These are phyloP conservation scores for Lapara coniferarum DNA, from an alignment of 2,888 invertebrate genomes.

Conservation along the genomic window DNA sequence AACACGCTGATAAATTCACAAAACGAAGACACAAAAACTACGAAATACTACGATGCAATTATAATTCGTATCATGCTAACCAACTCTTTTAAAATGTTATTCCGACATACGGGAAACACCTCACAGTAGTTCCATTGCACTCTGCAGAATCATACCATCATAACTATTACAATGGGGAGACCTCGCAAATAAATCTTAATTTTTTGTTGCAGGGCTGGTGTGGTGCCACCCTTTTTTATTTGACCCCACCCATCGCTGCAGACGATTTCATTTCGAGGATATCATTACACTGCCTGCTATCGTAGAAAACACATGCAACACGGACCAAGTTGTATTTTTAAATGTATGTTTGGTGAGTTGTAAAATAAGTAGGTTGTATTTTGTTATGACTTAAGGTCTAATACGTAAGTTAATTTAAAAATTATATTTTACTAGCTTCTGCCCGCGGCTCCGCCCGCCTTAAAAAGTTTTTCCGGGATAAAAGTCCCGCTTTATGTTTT, in stretches of 20 bases:
- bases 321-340: neutral
- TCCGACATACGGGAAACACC: conserved; percentile 27
- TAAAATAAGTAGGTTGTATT: neutral
- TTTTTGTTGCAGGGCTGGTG: conserved; percentile 69
- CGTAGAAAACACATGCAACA: neutral
- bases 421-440: too few species aligned
- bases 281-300: conserved; percentile 4
- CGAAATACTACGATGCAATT: neutral
- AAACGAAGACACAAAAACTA: neutral
- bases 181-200: conserved; percentile 74
- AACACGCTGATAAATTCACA: neutral
- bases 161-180: conserved; percentile 60
- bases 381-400: neutral
- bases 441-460: too few species aligned
- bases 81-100: neutral
- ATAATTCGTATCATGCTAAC: neutral
- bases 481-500: too few species aligned
- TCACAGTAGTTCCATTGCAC: conserved; percentile 30
- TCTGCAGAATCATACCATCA: conserved; percentile 51
- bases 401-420: too few species aligned
- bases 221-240: conserved; percentile 71
- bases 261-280: conserved; percentile 20
- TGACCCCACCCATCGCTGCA: conserved; percentile 53
- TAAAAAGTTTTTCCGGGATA: too few species aligned
- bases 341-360: neutral